Percentiles rank a stretch among this genome's conserved stretches.
Evolutionary conservation across 2,113 vertebrate genomes (phyloP).

Genomic region (Chlorodrepanis virens): DNA sequence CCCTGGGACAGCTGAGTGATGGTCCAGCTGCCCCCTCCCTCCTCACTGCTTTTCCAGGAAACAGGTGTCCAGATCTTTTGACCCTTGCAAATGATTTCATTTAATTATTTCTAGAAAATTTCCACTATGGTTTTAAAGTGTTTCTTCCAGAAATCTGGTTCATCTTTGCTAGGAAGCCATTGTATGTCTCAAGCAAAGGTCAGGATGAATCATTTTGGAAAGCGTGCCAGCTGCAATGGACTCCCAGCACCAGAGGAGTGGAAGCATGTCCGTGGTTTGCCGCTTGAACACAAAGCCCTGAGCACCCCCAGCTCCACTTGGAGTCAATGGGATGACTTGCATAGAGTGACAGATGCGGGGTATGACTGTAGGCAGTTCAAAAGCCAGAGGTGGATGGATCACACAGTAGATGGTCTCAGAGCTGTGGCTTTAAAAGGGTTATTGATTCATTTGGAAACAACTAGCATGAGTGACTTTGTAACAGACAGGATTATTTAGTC

Average conservation of each 20-base stretch:
- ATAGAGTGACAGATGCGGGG: not conserved
- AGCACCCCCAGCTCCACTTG: not conserved
- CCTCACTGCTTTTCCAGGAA: not conserved
- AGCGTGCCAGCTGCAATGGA: not conserved
- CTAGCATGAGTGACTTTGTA: conserved; percentile 8
- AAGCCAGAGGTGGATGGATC: not conserved
- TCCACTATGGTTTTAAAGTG: not conserved
- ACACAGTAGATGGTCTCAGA: not conserved
- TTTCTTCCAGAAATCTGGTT: not conserved
- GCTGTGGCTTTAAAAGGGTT: conserved; percentile 26
- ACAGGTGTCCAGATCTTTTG: conserved; percentile 2
- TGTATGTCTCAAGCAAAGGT: not conserved
- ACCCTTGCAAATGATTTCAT: not conserved
- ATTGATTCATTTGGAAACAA: conserved; percentile 52
- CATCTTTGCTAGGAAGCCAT: conserved; percentile 1
- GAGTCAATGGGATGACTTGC: not conserved
- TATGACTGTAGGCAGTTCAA: not conserved
- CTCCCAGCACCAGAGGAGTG: not conserved
- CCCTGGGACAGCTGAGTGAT: not conserved
- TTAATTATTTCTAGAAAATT: not conserved
- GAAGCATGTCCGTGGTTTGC: not conserved
- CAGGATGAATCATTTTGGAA: conserved; percentile 1
- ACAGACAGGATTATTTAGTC: not conserved
- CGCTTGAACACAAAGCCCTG: not conserved
- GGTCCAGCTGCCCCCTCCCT: not conserved